Percentiles rank a stretch among this genome's conserved stretches.
Evolutionary conservation across 1,140 invertebrate species (phyloP).

Genomic region (Rhyzopertha dominica): DNA sequence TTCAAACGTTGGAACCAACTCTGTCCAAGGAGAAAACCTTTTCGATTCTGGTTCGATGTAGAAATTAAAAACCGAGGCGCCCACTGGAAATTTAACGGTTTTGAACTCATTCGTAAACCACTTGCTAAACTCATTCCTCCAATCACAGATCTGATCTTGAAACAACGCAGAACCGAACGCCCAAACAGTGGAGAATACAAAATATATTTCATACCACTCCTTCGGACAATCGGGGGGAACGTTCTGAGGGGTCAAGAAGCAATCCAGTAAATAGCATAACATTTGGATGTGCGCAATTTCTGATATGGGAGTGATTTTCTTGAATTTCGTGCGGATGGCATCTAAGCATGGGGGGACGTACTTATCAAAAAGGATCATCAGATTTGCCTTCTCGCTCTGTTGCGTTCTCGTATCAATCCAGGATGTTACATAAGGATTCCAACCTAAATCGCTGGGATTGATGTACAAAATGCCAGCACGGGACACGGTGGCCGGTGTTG

Average conservation of each 20-base stretch:
- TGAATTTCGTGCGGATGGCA: constrained; percentile 70
- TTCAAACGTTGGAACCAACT: constrained; percentile 70
- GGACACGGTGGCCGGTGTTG: constrained; percentile 93
- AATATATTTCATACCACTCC: constrained; percentile 92
- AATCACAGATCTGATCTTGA: constrained; percentile 84
- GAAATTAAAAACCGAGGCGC: constrained; percentile 84
- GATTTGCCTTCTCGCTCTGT: constrained; percentile 67
- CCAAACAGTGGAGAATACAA: constrained; percentile 89
- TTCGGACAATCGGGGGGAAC: constrained; percentile 82
- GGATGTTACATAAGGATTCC: constrained; percentile 89
- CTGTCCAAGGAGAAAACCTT: constrained; percentile 81
- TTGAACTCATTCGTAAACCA: constrained; percentile 91
- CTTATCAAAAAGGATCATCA: constrained; percentile 89
- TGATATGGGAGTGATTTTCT: constrained; percentile 86
- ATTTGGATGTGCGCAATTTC: constrained; percentile 89
- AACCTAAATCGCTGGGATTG: constrained; percentile 92
- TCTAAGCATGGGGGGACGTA: constrained; percentile 87
- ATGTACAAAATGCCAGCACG: constrained; percentile 87
- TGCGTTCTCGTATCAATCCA: constrained; percentile 83
- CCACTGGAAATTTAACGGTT: constrained; percentile 81
- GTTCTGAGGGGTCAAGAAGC: constrained; percentile 73
- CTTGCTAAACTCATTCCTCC: constrained; percentile 89
- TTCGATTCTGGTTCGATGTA: constrained; percentile 82
- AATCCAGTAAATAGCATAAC: constrained; percentile 84
- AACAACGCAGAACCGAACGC: constrained; percentile 88